Base-by-base conservation (phyloP, 2,888 invertebrate species). In the Petrolisthes manimaculis region DNA sequence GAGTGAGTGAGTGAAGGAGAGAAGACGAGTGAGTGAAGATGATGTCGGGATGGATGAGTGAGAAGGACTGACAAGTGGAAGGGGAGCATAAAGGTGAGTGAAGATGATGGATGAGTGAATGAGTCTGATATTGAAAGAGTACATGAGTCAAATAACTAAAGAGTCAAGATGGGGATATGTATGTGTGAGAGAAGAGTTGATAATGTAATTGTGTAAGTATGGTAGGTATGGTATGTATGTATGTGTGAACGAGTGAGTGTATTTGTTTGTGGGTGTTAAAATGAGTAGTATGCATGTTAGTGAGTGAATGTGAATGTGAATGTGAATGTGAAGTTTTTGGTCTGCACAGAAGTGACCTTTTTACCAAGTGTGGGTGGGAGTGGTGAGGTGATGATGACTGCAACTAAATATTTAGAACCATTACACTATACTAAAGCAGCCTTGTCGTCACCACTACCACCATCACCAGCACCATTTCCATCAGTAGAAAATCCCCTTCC, bases 381-480 rank as follows among this genome's bases (percentile, higher is more conserved):
- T 14, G 12, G 67, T 67, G 67, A 78, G 78, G 78, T 78, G 54
- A 78, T 18, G 78, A 53, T 78, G 53, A 37, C 37, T 37, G 37
- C 37, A 37, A 37, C 37, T 37, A 37, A 37, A 37, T 37, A 37
- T 37, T 37, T 37, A 37, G 37, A 37, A 37, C 37, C 37, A 37
- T 37, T 37, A 37, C 37, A 37, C 37, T 37, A 37, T n/a, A n/a
- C 0, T 37, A 37, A 37, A 37, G 37, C 37, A 37, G 37, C 2
- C 37, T 37, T 37, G 37, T 56, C 56, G 21, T 56, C 56, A 56
- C 80, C 61, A 61, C 80, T 61, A 80, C 81, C 61, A 81, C 81
- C 81, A 37, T 37, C 24, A 80, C 12, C 55, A 82, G 14, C 80
- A 80, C 51, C 56, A 80, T 67, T 51, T 61, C 81, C 81, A 37